Evolutionary conservation across 1,140 invertebrate species (phyloP).

Genomic region (Leptopilina boulardi): DNA sequence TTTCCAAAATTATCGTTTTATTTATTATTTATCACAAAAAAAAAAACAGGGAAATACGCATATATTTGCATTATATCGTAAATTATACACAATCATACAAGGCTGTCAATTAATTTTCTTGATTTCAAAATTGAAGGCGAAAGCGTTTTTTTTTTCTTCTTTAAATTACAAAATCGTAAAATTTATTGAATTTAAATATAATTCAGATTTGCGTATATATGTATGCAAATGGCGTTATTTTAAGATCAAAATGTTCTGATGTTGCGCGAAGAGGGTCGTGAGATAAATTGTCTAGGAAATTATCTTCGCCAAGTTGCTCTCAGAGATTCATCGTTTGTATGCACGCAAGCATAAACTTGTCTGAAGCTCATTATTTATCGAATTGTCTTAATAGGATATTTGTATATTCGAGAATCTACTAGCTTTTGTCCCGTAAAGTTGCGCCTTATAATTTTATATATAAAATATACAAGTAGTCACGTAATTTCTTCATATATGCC

Average conservation of each 20-base stretch:
- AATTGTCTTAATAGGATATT: slow-evolving; percentile 59
- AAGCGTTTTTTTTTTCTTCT: not conserved
- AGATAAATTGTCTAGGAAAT: slow-evolving; percentile 37
- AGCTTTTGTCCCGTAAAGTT: slow-evolving; percentile 21
- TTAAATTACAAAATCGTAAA: not conserved
- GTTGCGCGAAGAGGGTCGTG: slow-evolving; percentile 27
- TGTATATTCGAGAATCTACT: not conserved
- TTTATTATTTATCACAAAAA: no score
- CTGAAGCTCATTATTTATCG: slow-evolving; percentile 64
- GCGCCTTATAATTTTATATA: not conserved
- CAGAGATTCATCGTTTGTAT: slow-evolving; percentile 53
- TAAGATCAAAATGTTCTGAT: slow-evolving; percentile 27
- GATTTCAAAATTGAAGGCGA: not conserved
- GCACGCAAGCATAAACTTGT: slow-evolving; percentile 68
- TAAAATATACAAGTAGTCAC: slow-evolving; percentile 24
- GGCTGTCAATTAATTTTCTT: not conserved
- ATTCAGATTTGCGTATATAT: slow-evolving; percentile 8
- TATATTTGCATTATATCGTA: no score
- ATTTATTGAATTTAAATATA: slow-evolving; percentile 25
- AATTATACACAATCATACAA: not conserved
- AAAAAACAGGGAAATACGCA: no score
- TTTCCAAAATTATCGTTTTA: no score
- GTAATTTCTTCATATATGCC: not conserved
- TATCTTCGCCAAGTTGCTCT: not conserved
- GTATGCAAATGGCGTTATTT: slow-evolving; percentile 18